These are phyloP conservation scores for Drosophila triauraria DNA, from an alignment of 1,140 invertebrate species.

Conservation along the genomic window DNA sequence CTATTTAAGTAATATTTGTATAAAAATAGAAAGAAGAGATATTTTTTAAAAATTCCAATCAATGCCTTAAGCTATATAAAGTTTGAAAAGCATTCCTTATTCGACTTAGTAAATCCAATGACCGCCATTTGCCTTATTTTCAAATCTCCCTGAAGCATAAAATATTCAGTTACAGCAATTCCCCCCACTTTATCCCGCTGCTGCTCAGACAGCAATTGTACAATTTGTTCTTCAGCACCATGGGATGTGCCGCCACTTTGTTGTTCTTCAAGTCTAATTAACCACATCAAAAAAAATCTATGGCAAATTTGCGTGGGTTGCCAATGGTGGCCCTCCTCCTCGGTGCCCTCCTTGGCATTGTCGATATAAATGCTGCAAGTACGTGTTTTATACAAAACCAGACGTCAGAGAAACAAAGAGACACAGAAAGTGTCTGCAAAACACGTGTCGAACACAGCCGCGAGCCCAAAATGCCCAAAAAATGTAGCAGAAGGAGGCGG, in stretches of 20 bases:
- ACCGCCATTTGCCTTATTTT: conserved; percentile 26
- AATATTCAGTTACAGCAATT: conserved; percentile 73
- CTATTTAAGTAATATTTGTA: too few relatives aligned
- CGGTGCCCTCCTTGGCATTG: conserved; percentile 29
- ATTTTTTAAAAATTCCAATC: too few relatives aligned
- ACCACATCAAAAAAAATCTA: conserved; percentile 80
- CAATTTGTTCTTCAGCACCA: conserved; percentile 67
- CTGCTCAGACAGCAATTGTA: conserved; percentile 43
- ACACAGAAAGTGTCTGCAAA: conserved; percentile 26
- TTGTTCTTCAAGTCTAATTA: conserved; percentile 79
- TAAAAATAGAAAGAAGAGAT: too few relatives aligned
- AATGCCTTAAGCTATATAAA: background rate
- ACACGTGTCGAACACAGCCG: conserved; percentile 44
- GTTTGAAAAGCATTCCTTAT: conserved; percentile 32
- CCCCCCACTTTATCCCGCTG: background rate
- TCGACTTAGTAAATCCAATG: conserved; percentile 1
- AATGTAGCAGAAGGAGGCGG: background rate
- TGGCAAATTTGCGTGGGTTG: conserved; percentile 69
- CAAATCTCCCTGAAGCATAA: conserved; percentile 58
- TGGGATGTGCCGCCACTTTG: conserved; percentile 37
- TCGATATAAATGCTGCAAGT: conserved; percentile 71
- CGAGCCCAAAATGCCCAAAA: conserved; percentile 17
- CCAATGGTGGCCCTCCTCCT: conserved; percentile 11
- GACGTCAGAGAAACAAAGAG: conserved; percentile 3
- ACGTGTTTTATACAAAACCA: conserved; percentile 66